phyloP scores from a whole-genome alignment of 2,797 vertebrate genomes.

The Channa striata region DNA sequence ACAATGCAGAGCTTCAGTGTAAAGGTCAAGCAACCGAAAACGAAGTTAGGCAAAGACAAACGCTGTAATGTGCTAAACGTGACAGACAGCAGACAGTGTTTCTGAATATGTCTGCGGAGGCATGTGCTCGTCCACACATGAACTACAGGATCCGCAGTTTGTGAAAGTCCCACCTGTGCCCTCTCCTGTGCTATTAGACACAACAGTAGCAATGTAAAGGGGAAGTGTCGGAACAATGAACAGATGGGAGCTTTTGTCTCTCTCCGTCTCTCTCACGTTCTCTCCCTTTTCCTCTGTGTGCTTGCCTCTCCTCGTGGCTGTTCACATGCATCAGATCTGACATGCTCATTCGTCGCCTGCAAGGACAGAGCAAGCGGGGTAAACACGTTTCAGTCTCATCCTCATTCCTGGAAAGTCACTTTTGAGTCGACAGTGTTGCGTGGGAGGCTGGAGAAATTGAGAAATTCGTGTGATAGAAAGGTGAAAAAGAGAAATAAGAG shows the following conservation, averaged over 20 bases:
- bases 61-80: background rate
- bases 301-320: slow-evolving; percentile 45
- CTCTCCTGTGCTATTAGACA: slow-evolving; percentile 45
- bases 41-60: background rate
- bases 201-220: slow-evolving; percentile 45
- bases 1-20: background rate
- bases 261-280: background rate
- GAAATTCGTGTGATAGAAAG: slow-evolving; percentile 17
- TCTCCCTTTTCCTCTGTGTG: slow-evolving; percentile 16
- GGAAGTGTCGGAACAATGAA: slow-evolving; percentile 67
- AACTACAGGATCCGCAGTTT: slow-evolving; percentile 26
- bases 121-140: slow-evolving; percentile 5
- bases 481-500: slow-evolving; percentile 4
- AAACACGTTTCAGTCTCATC: slow-evolving; percentile 64
- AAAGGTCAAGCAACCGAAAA: background rate
- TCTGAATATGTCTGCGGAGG: background rate
- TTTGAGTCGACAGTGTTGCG: slow-evolving; percentile 47
- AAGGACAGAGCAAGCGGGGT: slow-evolving; percentile 57
- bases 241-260: slow-evolving; percentile 65
- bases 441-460: slow-evolving; percentile 34
- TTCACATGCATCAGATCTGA: slow-evolving; percentile 67
- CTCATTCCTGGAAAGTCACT: slow-evolving; percentile 66
- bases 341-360: slow-evolving; percentile 58
- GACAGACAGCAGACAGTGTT: background rate
- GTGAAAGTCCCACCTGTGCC: slow-evolving; percentile 62